Percentiles rank a stretch among this genome's conserved stretches.
phyloP scores from a whole-genome alignment of 1,140 invertebrate species.

The Cherax quadricarinatus region DNA sequence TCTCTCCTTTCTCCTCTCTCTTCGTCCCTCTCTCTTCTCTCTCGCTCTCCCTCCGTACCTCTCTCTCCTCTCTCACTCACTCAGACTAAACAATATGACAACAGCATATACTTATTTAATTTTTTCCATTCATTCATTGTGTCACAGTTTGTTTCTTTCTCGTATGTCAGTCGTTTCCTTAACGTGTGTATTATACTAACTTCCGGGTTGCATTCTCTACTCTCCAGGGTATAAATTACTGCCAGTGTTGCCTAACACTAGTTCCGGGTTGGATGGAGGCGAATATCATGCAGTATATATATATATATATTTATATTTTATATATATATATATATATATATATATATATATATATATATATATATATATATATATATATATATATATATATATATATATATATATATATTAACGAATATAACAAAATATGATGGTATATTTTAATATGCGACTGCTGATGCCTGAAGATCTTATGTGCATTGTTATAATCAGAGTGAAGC shows the following conservation, averaged over 20 bases:
- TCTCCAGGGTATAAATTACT: no score
- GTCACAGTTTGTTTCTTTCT: no score
- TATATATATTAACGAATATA: no score
- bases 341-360: slow-evolving; percentile 18
- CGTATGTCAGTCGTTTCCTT: no score
- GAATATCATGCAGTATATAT: neutral
- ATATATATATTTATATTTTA: slow-evolving; percentile 11
- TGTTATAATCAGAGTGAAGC: no score
- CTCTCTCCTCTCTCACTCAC: neutral
- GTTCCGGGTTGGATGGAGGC: no score
- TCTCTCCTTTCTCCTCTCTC: neutral
- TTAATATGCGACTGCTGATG: neutral
- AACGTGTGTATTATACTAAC: no score
- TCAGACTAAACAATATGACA: neutral
- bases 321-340: slow-evolving; percentile 29
- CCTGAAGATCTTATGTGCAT: neutral
- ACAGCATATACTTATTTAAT: neutral
- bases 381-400: slow-evolving; percentile 26
- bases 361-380: slow-evolving; percentile 10
- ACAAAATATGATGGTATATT: neutral
- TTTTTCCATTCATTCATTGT: no score
- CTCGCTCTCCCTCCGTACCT: no score
- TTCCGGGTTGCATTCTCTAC: no score
- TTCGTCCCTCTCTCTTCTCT: no score
- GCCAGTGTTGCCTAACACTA: no score